These are phyloP conservation scores for Gymnoscelis rufifasciata DNA, from an alignment of 2,888 invertebrate species.

Conservation along the genomic window DNA sequence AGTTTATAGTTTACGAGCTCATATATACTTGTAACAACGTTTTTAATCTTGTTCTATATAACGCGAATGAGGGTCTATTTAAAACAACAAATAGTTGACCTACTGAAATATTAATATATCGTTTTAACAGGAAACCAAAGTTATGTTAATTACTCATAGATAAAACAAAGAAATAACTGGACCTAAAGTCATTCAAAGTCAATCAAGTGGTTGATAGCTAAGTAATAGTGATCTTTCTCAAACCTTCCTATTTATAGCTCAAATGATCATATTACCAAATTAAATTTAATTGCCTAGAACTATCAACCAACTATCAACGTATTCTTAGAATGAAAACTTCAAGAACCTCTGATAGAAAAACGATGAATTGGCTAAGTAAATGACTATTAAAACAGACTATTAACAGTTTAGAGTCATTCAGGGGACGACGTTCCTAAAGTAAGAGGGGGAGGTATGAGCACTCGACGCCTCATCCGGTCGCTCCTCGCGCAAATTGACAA, in stretches of 20 bases:
- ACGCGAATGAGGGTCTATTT: slow-evolving; percentile 36
- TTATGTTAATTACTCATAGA: no score
- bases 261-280: slow-evolving; percentile 1
- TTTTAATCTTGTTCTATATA: slow-evolving; percentile 18
- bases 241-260: slow-evolving; percentile 1
- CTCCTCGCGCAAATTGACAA: slow-evolving; percentile 70
- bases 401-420: slow-evolving; percentile 46
- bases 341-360: no score
- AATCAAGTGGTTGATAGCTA: neutral
- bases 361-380: slow-evolving; percentile 37
- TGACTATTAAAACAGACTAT: slow-evolving; percentile 39
- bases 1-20: slow-evolving; percentile 47
- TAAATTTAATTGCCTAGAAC: no score
- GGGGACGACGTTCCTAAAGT: slow-evolving; percentile 54
- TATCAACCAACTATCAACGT: no score
- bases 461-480: slow-evolving; percentile 72
- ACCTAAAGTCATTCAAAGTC: neutral
- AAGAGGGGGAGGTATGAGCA: slow-evolving; percentile 65
- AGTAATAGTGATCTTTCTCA: neutral
- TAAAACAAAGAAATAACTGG: neutral
- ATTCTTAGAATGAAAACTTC: no score
- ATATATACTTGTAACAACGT: slow-evolving; percentile 31
- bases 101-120: slow-evolving; percentile 36
- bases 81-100: slow-evolving; percentile 29
- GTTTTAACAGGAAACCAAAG: no score